Base-by-base conservation (phyloP, 2,113 vertebrate genomes). In the Onychostruthus taczanowskii region DNA sequence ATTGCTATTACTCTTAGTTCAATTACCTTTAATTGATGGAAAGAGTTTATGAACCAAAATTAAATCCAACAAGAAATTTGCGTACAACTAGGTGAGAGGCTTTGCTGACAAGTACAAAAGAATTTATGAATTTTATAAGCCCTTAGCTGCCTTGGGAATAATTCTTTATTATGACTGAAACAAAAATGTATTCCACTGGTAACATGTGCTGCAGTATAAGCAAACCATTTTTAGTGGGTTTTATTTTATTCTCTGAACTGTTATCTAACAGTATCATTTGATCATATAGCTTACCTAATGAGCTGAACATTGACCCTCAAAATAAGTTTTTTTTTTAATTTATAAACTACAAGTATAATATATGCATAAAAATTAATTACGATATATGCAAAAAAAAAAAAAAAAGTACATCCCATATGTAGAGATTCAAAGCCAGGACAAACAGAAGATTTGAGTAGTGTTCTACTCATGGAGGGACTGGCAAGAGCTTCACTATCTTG, bases 51-150 rank as follows among this genome's bases (percentile, higher is more conserved):
- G 27, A 91, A 81, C 19, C 37, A 46, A 73, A 83, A 80, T 81
- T 20, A 80, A 76, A 87, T 92, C 39, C 2, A 43, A 62, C 89
- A 79, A 63, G 16, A 53, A 69, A 83, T 77, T 83, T 86, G 13
- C 44, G 21, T 94, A 37, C 9, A 16, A 21, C 52, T 73, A 73
- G 24, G 22, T 69, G 31, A 85, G 88, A 68, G 16, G 16, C 33
- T 88, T 27, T 89, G 39, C 83, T 80, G 72, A 37, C 66, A 74
- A 62, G 43, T 63, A 41, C 1, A 9, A 77, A 80, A 70, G 55
- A 90, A 75, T 84, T 69, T 63, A 52, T 89, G 16, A 77, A 41
- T 94, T 94, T 86, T 90, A n/a, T 68, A 84, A 94, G 17, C 16
- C 21, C 8, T 89, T 86, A 78, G 59, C 69, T 72, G 19, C 52